phyloP scores from a whole-genome alignment of 2,113 vertebrate genomes.

The Odontesthes bonariensis region DNA sequence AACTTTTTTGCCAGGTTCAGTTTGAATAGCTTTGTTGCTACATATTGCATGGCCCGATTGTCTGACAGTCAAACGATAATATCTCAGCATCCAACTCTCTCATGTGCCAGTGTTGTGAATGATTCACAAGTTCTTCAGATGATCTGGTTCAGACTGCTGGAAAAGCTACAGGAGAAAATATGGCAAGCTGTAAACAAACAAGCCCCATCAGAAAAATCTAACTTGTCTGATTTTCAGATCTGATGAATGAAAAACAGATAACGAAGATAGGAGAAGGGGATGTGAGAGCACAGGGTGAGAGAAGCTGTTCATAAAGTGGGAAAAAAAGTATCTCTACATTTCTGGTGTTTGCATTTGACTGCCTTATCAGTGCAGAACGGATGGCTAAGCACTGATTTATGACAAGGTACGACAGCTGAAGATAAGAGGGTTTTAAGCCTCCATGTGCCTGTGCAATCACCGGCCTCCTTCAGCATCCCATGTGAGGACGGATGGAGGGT shows the following conservation, averaged over 20 bases:
- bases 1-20: conserved; percentile 11
- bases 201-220: conserved; percentile 24
- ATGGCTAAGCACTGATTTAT: conserved; percentile 70
- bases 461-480: conserved; percentile 45
- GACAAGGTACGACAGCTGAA: conserved; percentile 62
- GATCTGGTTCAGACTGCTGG: conserved; percentile 60
- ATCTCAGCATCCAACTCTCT: conserved; percentile 24
- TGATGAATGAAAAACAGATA: conserved; percentile 71
- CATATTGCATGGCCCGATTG: conserved; percentile 8
- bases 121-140: conserved; percentile 41
- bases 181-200: conserved; percentile 59
- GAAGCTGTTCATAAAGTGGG: conserved; percentile 28
- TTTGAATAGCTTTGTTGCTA: conserved; percentile 1
- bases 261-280: conserved; percentile 39
- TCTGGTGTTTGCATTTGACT: conserved; percentile 51
- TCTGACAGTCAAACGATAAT: conserved; percentile 16
- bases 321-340: conserved; percentile 31
- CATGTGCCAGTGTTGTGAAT: conserved; percentile 25
- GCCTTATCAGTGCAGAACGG: conserved; percentile 70
- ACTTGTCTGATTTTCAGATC: conserved; percentile 49
- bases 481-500: conserved; percentile 42
- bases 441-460: conserved; percentile 56
- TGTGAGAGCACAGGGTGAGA: conserved; percentile 27
- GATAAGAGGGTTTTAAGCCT: conserved; percentile 72
- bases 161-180: conserved; percentile 54